Evolutionary conservation across 2,888 invertebrate species (phyloP).

Genomic region (Zonitis immaculata): DNA sequence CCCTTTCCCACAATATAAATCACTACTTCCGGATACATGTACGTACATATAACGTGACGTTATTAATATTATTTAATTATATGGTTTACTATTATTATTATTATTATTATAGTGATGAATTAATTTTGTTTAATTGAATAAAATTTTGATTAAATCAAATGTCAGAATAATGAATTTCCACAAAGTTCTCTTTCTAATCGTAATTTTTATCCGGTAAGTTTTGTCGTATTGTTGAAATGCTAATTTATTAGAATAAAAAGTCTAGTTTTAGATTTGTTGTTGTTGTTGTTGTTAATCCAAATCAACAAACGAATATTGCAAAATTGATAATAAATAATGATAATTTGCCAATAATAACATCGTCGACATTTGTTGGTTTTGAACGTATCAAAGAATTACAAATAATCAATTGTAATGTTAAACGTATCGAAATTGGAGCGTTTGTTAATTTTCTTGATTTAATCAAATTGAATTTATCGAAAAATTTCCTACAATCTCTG

Average conservation of each 20-base stretch:
- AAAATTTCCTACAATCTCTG: conserved; percentile 7
- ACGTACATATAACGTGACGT: neutral
- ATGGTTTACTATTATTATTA: neutral
- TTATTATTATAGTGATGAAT: neutral
- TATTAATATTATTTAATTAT: neutral
- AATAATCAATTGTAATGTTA: conserved; percentile 12
- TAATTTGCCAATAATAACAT: conserved; percentile 6
- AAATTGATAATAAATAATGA: conserved; percentile 6
- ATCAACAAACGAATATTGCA: neutral
- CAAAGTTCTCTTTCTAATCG: no score
- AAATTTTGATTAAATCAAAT: no score
- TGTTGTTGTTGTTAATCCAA: no score
- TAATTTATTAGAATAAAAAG: no score
- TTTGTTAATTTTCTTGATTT: conserved; percentile 9
- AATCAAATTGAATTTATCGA: conserved; percentile 6
- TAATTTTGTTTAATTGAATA: neutral
- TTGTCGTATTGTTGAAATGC: no score
- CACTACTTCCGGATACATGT: neutral
- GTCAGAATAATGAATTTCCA: no score
- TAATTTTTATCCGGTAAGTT: no score
- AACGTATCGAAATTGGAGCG: conserved; percentile 6
- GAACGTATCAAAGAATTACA: conserved; percentile 9
- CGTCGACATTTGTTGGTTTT: conserved; percentile 8
- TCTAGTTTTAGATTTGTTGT: neutral
- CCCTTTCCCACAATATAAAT: neutral